A percentile compares a stretch with the other conserved stretches of the same genome.
These are phyloP conservation scores for Delphinapterus leucas DNA, from an alignment of 2,113 vertebrate species.

Conservation along the genomic window DNA sequence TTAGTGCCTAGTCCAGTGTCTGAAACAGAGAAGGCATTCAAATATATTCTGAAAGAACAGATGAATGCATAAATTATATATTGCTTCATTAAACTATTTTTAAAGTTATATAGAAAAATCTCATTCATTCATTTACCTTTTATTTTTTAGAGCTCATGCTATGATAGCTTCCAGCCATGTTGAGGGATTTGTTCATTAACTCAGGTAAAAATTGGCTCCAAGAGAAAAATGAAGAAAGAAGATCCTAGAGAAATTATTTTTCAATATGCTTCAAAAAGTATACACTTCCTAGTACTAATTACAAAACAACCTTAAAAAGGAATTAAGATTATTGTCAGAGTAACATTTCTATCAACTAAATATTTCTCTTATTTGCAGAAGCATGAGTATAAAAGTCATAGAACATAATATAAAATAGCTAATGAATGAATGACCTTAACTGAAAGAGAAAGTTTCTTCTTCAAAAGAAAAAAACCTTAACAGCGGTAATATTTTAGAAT, in stretches of 20 bases:
- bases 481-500: neutral
- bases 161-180: neutral
- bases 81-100: slow-evolving; percentile 14
- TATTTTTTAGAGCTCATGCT: neutral
- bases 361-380: neutral
- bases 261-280: neutral
- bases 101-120: neutral
- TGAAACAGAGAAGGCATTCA: neutral
- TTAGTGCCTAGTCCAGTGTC: neutral
- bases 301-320: neutral
- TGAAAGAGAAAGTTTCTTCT: neutral
- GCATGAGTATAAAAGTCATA: neutral
- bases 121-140: slow-evolving; percentile 8
- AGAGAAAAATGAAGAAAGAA: slow-evolving; percentile 2
- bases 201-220: neutral
- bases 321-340: slow-evolving; percentile 14
- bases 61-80: neutral
- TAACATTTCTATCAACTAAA: neutral
- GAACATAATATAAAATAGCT: slow-evolving; percentile 4
- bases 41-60: neutral
- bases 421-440: neutral
- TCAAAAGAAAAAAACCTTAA: neutral
- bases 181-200: slow-evolving; percentile 16
- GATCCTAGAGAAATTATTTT: slow-evolving; percentile 7
- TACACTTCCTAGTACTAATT: neutral